Base-by-base conservation (phyloP, 1,140 invertebrate species). In the Papilio helenus region DNA sequence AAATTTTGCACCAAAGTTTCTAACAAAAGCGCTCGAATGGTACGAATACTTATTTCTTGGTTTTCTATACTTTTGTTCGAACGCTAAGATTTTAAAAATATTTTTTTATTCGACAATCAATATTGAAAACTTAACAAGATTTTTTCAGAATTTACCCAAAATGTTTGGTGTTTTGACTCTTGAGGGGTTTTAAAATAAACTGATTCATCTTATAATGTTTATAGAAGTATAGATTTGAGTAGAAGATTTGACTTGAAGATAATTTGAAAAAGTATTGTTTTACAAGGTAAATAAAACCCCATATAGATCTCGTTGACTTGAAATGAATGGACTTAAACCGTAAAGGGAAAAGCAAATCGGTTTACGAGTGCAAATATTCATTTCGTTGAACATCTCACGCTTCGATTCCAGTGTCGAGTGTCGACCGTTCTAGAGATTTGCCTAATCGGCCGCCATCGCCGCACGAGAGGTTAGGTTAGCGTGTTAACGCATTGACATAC, bases 311-410 rank as follows among this genome's bases (percentile, higher is more conserved):
- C 26, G 26, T 68, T 68, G 61, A 68, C 26, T 29, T 29, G 23
- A 68, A 68, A 68, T 68, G 26, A 26, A 68, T 29, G 61, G 61
- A 29, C 61, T 68, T 68, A 68, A 68, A 68, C 29, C 58, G 61
- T 26, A 29, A 68, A 68, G 26, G 61, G 61, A 29, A 68, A 68
- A 68, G 23, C 61, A 68, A 68, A 68, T 68, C 61, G 61, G 61
- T 68, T 68, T 68, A 68, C 61, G 61, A 68, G 61, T 68, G 61
- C 61, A 68, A 68, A 68, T 68, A 68, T 68, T 68, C 61, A 68
- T 68, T 68, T 68, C 61, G 61, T 34, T 68, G 61, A 68, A 68
- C 61, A 68, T 68, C 61, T 68, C 61, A 68, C 61, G 61, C 61
- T 68, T 68, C 61, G 61, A 26, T 68, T 29, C 8, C 26, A 68